Conservation (phyloP, 2,888 invertebrate genomes). For the Eilema sororculum region DNA sequence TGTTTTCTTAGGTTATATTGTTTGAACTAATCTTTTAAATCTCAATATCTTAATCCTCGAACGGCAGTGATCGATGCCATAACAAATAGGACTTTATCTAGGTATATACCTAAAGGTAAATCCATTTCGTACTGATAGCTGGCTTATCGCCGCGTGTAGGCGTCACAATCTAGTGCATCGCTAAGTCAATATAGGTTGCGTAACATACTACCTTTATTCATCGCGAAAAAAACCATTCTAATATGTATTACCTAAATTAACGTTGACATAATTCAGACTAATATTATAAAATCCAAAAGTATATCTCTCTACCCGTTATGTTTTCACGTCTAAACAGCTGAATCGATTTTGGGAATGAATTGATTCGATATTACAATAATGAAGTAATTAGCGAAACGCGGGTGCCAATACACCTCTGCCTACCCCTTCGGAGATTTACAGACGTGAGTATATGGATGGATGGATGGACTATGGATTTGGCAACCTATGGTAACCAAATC, state of each 20-base stretch:
- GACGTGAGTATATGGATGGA: no score
- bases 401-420: no score
- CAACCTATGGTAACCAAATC: no score
- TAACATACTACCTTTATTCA: conserved; percentile 22
- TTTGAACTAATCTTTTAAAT: conserved; percentile 62
- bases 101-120: conserved; percentile 53
- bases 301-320: neutral
- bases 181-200: conserved; percentile 41
- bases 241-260: no score
- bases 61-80: conserved; percentile 71
- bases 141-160: conserved; percentile 55
- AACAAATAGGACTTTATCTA: conserved; percentile 52
- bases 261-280: no score
- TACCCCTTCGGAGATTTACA: no score
- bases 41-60: conserved; percentile 70
- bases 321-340: no score
- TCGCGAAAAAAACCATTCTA: neutral
- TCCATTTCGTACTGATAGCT: conserved; percentile 60
- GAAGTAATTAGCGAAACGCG: no score
- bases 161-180: conserved; percentile 51
- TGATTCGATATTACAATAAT: no score
- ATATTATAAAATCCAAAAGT: neutral
- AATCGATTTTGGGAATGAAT: no score
- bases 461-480: no score
- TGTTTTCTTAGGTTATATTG: conserved; percentile 45